A percentile compares a stretch with the other conserved stretches of the same genome.
Conservation (phyloP, 2,113 vertebrate species). For the Ovis canadensis region DNA sequence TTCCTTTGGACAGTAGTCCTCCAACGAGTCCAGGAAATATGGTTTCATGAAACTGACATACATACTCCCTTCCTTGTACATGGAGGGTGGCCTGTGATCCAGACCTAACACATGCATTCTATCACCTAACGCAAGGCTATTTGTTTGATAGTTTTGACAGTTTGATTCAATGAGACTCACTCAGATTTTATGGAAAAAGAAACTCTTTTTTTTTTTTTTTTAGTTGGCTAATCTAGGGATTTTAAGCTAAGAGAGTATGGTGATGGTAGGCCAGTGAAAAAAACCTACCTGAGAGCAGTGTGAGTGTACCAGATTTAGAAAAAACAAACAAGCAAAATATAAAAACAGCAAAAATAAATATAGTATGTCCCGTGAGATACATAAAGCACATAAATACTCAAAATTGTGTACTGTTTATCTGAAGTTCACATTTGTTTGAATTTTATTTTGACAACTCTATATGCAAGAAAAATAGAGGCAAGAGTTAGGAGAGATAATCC, state of each 20-base stretch:
- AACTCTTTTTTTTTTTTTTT: fast-evolving
- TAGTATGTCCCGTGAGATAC: neutral
- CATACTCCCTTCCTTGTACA: neutral
- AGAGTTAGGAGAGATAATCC: neutral
- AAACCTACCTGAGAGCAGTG: neutral
- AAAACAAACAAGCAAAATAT: neutral
- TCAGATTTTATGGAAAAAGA: neutral
- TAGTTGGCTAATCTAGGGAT: neutral
- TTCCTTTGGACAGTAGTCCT: neutral
- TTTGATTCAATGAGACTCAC: neutral
- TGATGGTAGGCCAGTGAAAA: neutral
- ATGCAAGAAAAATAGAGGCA: neutral
- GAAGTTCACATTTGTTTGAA: neutral
- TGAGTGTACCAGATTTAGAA: neutral
- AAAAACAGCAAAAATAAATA: neutral
- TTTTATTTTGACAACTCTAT: neutral
- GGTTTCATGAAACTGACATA: neutral
- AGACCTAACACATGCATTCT: neutral
- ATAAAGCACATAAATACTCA: neutral
- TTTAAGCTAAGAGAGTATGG: neutral
- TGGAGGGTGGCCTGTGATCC: neutral
- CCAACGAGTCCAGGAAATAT: neutral
- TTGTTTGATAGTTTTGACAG: neutral
- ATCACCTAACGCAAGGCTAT: no score
- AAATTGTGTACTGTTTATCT: neutral